Percentiles rank a stretch among this genome's conserved stretches.
Conservation (phyloP, 2,113 vertebrate species). For the Elephas maximus region DNA sequence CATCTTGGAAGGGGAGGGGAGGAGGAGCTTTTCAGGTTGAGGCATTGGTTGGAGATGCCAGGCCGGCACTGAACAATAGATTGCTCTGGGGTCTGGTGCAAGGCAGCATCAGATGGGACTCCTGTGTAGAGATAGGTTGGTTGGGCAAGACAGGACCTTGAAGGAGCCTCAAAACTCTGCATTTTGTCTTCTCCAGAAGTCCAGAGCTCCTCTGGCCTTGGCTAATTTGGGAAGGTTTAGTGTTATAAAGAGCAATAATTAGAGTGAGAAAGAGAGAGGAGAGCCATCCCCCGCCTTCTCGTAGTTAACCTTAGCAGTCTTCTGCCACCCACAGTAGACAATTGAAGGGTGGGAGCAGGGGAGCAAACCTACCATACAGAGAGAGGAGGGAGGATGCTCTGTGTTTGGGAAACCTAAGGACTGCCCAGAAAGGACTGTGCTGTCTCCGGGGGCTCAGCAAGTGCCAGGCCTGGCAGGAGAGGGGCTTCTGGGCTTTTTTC, state of each 20-base stretch:
- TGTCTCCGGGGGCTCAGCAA: not conserved
- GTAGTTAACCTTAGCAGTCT: slow-evolving; percentile 16
- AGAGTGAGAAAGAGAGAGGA: slow-evolving; percentile 35
- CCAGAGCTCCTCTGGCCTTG: not conserved
- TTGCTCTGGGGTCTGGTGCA: not conserved
- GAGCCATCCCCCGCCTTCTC: not conserved
- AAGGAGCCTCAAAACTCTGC: not conserved
- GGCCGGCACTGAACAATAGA: not conserved
- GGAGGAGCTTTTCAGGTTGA: not conserved
- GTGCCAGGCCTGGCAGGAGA: not conserved
- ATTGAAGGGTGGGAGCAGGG: not conserved
- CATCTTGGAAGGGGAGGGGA: not conserved
- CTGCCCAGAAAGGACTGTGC: not conserved
- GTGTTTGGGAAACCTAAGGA: not conserved
- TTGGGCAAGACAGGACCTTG: not conserved
- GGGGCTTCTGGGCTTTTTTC: not conserved
- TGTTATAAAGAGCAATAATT: not conserved
- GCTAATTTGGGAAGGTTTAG: slow-evolving; percentile 29
- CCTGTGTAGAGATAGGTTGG: not conserved
- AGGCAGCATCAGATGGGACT: not conserved
- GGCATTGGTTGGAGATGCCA: not conserved
- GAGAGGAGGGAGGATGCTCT: not conserved
- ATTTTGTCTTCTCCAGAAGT: not conserved
- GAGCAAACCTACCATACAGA: not conserved
- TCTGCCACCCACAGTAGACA: not conserved